Conservation (phyloP, 2,888 invertebrate genomes). For the Callosobruchus maculatus region DNA sequence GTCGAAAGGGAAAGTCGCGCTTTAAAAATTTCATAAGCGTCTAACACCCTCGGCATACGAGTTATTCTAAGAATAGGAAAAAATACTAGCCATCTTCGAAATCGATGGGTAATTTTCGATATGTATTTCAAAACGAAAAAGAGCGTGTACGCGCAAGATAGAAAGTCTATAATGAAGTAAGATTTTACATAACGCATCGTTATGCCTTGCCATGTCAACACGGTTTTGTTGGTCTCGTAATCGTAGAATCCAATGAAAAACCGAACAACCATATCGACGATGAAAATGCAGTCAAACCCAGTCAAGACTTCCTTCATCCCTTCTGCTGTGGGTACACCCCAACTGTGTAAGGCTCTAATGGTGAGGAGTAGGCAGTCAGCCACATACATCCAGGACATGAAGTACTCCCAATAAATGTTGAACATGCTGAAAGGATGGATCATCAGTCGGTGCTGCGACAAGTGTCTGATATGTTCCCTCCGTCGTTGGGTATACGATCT, state of each 20-base stretch:
- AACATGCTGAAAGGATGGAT: constrained; percentile 1
- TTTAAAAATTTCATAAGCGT: neutral
- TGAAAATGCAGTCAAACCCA: neutral
- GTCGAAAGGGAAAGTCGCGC: neutral
- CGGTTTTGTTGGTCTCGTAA: neutral
- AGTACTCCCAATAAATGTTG: neutral
- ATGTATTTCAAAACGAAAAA: neutral
- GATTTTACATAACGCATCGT: neutral
- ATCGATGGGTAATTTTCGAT: neutral
- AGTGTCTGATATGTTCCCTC: neutral
- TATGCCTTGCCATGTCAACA: neutral
- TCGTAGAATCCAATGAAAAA: neutral
- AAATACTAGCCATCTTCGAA: neutral
- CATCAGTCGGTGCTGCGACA: neutral
- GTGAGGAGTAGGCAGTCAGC: neutral
- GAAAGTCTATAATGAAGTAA: neutral
- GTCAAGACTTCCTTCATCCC: neutral
- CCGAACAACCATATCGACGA: neutral
- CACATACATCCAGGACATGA: neutral
- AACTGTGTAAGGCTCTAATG: neutral
- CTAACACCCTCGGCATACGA: neutral
- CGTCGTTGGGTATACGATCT: neutral
- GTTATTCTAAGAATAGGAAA: neutral
- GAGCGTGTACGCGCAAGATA: neutral
- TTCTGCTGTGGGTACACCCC: neutral